phyloP scores from a whole-genome alignment of 2,888 invertebrate species.

The Xylota sylvarum region DNA sequence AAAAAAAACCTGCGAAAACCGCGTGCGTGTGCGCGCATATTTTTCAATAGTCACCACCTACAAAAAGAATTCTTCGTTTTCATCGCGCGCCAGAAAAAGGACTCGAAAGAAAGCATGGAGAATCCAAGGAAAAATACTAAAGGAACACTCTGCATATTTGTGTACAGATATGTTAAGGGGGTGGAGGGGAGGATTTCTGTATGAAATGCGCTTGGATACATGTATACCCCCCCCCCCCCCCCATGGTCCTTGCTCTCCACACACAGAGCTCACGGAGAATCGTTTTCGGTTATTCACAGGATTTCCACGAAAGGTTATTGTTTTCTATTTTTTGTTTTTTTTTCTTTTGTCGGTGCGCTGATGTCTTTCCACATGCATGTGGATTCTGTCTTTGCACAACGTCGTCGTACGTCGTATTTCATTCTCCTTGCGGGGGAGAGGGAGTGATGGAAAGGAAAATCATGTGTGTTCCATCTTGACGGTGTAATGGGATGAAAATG shows the following conservation, averaged over 20 bases:
- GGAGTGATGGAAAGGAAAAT: slow-evolving; percentile 1
- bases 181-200: background rate
- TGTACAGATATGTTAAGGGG: slow-evolving; percentile 34
- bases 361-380: slow-evolving; percentile 19
- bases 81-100: slow-evolving; percentile 9
- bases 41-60: slow-evolving; percentile 73
- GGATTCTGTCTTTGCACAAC: background rate
- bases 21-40: slow-evolving; percentile 74
- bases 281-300: slow-evolving; percentile 11
- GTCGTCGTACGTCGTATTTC: slow-evolving; percentile 37
- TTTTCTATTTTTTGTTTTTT: too few species aligned
- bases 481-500: slow-evolving; percentile 50
- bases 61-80: slow-evolving; percentile 35
- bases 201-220: slow-evolving; percentile 1
- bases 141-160: slow-evolving; percentile 12
- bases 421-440: slow-evolving; percentile 36
- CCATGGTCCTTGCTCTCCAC: too few species aligned
- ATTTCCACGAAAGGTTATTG: slow-evolving; percentile 52
- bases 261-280: background rate
- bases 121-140: slow-evolving; percentile 45
- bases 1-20: slow-evolving; percentile 34
- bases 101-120: slow-evolving; percentile 22
- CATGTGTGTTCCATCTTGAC: slow-evolving; percentile 40
- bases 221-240: background rate
- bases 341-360: slow-evolving; percentile 33